Percentiles rank a stretch among this genome's conserved stretches.
Evolutionary conservation across 2,888 invertebrate genomes (phyloP).

Genomic region (Tridacna crocea): DNA sequence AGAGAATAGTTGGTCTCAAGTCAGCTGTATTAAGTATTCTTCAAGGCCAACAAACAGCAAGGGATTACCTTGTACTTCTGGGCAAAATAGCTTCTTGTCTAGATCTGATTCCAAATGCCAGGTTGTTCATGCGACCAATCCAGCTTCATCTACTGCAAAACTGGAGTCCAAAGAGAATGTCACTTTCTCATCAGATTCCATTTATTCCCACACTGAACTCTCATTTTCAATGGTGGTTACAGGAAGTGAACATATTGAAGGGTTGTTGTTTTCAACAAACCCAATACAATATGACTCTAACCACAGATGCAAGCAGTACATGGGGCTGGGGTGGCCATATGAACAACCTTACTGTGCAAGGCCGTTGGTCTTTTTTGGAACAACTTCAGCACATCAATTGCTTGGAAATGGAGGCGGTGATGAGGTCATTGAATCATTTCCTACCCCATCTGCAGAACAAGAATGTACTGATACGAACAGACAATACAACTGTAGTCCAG

Average conservation of each 20-base stretch:
- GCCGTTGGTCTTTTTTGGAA: background rate
- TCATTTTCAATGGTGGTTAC: background rate
- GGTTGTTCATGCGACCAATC: slow-evolving; percentile 5
- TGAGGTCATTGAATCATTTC: background rate
- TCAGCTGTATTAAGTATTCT: too few relatives aligned
- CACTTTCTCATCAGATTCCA: background rate
- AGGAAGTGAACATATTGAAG: background rate
- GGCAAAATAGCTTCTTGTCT: too few relatives aligned
- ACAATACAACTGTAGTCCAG: slow-evolving; percentile 21
- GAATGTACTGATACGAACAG: background rate
- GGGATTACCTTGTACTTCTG: too few relatives aligned
- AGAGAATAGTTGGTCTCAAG: too few relatives aligned
- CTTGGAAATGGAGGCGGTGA: slow-evolving; percentile 5
- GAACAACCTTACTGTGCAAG: slow-evolving; percentile 6
- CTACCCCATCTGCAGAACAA: background rate
- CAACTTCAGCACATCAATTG: background rate
- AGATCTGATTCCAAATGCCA: too few relatives aligned
- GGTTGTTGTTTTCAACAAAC: background rate
- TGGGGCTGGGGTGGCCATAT: too few relatives aligned
- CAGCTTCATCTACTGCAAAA: slow-evolving; percentile 3
- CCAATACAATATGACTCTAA: too few relatives aligned
- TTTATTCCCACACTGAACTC: too few relatives aligned
- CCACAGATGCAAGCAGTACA: background rate
- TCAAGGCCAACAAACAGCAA: too few relatives aligned
- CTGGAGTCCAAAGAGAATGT: background rate